phyloP scores from a whole-genome alignment of 2,888 invertebrate genomes.

The Morpho helenor region DNA sequence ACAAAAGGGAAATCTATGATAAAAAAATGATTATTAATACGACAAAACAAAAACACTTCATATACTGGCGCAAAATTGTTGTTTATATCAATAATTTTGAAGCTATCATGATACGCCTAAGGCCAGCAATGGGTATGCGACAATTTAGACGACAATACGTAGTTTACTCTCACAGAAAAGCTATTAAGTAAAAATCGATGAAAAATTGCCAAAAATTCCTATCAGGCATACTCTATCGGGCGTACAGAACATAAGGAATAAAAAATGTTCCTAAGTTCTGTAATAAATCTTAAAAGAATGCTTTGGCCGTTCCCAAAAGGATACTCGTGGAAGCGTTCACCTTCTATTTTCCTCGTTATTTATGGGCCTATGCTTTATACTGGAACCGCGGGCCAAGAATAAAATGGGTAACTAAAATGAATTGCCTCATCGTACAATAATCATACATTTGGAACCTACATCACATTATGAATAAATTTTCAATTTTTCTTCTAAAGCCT shows the following conservation, averaged over 20 bases:
- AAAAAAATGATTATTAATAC: no score
- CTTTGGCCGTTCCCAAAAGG: conserved; percentile 77
- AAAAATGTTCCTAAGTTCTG: conserved; percentile 75
- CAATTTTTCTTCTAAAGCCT: background rate
- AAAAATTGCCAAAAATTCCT: conserved; percentile 24
- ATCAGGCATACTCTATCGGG: conserved; percentile 40
- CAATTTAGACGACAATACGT: no score
- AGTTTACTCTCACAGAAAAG: no score
- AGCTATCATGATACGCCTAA: no score
- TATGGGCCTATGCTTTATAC: conserved; percentile 76
- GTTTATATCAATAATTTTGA: no score
- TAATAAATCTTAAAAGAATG: conserved; percentile 79
- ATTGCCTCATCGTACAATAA: conserved; percentile 53
- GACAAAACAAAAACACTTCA: no score
- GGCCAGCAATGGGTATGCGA: no score
- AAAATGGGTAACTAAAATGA: conserved; percentile 76
- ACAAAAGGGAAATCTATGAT: no score
- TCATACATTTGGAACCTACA: conserved; percentile 51
- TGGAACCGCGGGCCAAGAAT: conserved; percentile 72
- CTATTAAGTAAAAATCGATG: no score
- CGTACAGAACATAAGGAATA: conserved; percentile 72
- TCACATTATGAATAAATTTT: conserved; percentile 26
- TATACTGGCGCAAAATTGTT: no score
- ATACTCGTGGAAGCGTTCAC: conserved; percentile 76
- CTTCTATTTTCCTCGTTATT: conserved; percentile 77